Evolutionary conservation across 2,888 invertebrate genomes (phyloP), one percentile per base, ranked within the genome.

Genomic region (Euplagia quadripunctaria): DNA sequence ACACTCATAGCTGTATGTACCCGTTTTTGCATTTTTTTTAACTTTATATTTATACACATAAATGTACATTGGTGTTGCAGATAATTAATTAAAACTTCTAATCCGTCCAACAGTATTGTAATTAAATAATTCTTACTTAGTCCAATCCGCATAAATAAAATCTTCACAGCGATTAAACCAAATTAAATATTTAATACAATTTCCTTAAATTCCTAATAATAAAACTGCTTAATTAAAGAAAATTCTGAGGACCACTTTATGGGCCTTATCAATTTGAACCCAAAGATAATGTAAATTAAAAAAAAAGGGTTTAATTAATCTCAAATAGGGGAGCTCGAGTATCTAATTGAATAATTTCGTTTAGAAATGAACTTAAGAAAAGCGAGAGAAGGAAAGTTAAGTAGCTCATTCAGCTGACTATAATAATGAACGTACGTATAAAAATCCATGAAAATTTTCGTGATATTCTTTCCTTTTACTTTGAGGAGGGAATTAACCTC

Each of bases 281-380:
- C 69, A 81, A 80, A 79, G 85, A 88, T 91, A 90, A 91, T 87
- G 88, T 84, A 89, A 92, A 91, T 89, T 61, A 31, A 86, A 90
- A 92, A 91, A 89, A 92, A 89, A 90, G 90, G 89, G 87, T 82
- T 86, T 80, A 88, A 88, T 90, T 91, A 87, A 90, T 91, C 89
- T 91, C 85, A 88, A 92, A 91, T 88, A 88, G 86, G 87, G 82
- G 77, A 85, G 86, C 86, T 89, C 82, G 85, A 91, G 92, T 90
- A 90, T 87, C 88, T 92, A 93, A 94, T 93, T 92, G 92, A 93
- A 93, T 93, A 92, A 94, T 92, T 92, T 93, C 86, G 91, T 90
- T 90, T 88, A 79, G 67, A 79, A 68, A 75, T 70, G 69, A 78
- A 78, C 66, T 66, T 41, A 66, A 41, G n/a, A 65, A 70, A 73